Conservation (phyloP, 2,113 vertebrate species). For the Anoura caudifer region DNA sequence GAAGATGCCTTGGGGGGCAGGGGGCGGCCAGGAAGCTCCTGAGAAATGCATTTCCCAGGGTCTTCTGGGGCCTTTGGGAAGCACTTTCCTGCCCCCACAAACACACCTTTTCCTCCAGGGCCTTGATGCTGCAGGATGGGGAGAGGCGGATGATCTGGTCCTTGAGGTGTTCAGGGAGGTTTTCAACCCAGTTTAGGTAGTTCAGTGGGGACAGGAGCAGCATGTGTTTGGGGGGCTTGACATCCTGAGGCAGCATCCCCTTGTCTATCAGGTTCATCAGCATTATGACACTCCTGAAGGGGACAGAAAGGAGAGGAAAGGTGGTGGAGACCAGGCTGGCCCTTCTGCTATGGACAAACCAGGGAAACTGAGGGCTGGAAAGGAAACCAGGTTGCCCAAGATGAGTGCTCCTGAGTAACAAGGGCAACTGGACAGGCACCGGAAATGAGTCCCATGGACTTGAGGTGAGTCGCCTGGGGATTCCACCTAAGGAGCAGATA, state of each 20-base stretch:
- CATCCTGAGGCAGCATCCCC: not conserved
- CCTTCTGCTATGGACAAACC: not conserved
- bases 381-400: not conserved
- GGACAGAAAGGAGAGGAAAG: not conserved
- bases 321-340: not conserved
- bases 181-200: slow-evolving; percentile 25
- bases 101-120: not conserved
- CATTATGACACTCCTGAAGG: not conserved
- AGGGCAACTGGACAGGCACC: not conserved
- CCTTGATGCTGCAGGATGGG: slow-evolving; percentile 18
- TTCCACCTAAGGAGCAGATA: not conserved
- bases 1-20: not conserved
- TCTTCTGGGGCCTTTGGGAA: not conserved
- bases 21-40: not conserved
- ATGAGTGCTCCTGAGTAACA: no score
- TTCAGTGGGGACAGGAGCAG: not conserved
- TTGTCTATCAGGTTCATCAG: not conserved
- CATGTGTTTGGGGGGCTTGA: not conserved
- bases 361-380: not conserved
- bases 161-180: not conserved
- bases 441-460: no score
- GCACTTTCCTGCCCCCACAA: no score
- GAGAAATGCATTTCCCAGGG: not conserved
- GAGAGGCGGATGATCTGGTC: not conserved
- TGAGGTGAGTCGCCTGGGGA: not conserved